phyloP scores from a whole-genome alignment of 2,888 invertebrate genomes.

The Chrysomela aeneicollis region DNA sequence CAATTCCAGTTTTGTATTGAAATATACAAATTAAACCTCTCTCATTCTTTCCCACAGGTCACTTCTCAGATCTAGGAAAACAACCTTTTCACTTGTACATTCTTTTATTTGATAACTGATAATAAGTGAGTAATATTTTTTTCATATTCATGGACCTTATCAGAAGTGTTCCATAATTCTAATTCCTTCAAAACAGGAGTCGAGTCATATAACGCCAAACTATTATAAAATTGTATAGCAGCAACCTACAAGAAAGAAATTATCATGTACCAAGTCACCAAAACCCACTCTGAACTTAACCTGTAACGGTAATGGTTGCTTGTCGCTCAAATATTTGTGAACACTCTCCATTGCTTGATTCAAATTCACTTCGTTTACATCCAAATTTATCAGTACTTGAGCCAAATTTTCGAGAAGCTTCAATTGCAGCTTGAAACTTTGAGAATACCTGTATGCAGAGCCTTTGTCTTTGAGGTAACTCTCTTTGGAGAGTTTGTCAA shows the following conservation, averaged over 20 bases:
- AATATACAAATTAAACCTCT: conserved; percentile 47
- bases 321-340: conserved; percentile 66
- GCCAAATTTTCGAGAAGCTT: conserved; percentile 64
- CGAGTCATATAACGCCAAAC: conserved; percentile 62
- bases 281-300: conserved; percentile 56
- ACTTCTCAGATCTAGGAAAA: not conserved
- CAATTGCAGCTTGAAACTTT: conserved; percentile 66
- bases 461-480: conserved; percentile 69
- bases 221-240: conserved; percentile 66
- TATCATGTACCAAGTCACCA: not conserved
- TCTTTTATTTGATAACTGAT: conserved; percentile 20
- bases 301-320: conserved; percentile 71
- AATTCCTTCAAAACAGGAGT: conserved; percentile 51
- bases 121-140: conserved; percentile 42
- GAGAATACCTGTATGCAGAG: conserved; percentile 67
- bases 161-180: conserved; percentile 31
- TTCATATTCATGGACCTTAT: conserved; percentile 38
- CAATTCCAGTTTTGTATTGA: conserved; percentile 48
- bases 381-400: conserved; percentile 61
- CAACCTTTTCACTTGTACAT: not conserved
- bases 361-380: conserved; percentile 61
- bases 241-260: conserved; percentile 59
- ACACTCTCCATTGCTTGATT: conserved; percentile 60
- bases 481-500: conserved; percentile 64
- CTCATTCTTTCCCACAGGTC: not conserved